A percentile compares a stretch with the other conserved stretches of the same genome.
Conservation (phyloP, 2,797 vertebrate genomes). For the Sebastes umbrosus region DNA sequence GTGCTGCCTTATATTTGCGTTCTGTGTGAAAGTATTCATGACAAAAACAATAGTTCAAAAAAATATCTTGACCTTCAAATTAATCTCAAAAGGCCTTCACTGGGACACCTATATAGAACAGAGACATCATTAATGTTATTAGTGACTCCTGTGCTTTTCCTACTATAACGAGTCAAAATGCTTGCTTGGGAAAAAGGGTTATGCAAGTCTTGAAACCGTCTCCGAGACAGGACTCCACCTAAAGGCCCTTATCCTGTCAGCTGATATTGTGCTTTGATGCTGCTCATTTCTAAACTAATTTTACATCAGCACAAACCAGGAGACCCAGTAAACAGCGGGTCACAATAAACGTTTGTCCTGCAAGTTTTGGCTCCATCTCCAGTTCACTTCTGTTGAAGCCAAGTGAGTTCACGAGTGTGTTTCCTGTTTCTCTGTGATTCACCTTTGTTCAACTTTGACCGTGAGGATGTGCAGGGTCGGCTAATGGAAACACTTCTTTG, state of each 20-base stretch:
- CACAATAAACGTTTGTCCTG: not conserved
- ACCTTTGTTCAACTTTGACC: not conserved
- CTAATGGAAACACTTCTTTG: not conserved
- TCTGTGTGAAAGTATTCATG: too few relatives aligned
- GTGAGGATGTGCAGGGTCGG: not conserved
- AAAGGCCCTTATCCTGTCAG: not conserved
- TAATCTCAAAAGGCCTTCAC: not conserved
- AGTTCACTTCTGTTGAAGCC: not conserved
- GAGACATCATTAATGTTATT: not conserved
- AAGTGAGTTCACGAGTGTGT: not conserved
- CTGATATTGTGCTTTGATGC: not conserved
- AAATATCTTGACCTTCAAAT: too few relatives aligned
- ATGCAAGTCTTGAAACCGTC: not conserved
- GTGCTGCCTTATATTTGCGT: too few relatives aligned
- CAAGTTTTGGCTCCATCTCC: not conserved
- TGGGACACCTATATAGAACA: not conserved
- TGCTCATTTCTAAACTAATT: not conserved
- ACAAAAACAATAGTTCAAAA: too few relatives aligned
- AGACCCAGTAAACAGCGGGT: not conserved
- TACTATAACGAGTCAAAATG: not conserved
- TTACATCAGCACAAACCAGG: not conserved
- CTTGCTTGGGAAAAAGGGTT: not conserved
- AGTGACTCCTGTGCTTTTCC: not conserved
- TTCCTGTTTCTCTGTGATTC: not conserved
- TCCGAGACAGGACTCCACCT: not conserved